Conservation (phyloP, 2,113 vertebrate genomes). For the Benitochromis conjunctus region DNA sequence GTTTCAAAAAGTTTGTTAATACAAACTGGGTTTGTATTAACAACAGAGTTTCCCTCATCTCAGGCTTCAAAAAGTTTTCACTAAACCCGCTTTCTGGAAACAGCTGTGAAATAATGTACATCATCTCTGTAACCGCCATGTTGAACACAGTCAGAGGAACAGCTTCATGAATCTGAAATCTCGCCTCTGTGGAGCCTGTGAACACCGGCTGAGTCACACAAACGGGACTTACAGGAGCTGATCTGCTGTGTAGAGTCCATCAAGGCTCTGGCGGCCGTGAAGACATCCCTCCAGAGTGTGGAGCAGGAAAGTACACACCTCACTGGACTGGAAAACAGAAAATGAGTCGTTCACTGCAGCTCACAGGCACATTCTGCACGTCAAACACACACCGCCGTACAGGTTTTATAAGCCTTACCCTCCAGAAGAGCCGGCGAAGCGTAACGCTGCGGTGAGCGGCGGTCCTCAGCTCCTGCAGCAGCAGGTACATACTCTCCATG, state of each 20-base stretch:
- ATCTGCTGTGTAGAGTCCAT: slow-evolving; percentile 39
- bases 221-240: slow-evolving; percentile 61
- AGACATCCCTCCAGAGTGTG: slow-evolving; percentile 64
- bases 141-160: not conserved
- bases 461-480: slow-evolving; percentile 69
- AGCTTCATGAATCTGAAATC: not conserved
- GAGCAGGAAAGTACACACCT: slow-evolving; percentile 71
- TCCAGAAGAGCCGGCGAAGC: slow-evolving; percentile 74
- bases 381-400: not conserved
- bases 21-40: not conserved
- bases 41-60: not conserved
- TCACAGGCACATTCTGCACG: not conserved
- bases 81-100: not conserved
- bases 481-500: slow-evolving; percentile 61
- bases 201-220: not conserved
- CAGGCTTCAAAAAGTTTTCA: not conserved
- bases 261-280: not conserved
- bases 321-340: slow-evolving; percentile 60
- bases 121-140: not conserved
- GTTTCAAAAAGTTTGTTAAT: not conserved
- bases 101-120: not conserved
- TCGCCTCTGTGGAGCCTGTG: not conserved
- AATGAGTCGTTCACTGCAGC: not conserved
- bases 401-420: slow-evolving; percentile 42
- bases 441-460: slow-evolving; percentile 45